A percentile compares a stretch with the other conserved stretches of the same genome.
These are phyloP conservation scores for Xenus cinereus DNA, from an alignment of 2,113 vertebrate species.

Conservation along the genomic window DNA sequence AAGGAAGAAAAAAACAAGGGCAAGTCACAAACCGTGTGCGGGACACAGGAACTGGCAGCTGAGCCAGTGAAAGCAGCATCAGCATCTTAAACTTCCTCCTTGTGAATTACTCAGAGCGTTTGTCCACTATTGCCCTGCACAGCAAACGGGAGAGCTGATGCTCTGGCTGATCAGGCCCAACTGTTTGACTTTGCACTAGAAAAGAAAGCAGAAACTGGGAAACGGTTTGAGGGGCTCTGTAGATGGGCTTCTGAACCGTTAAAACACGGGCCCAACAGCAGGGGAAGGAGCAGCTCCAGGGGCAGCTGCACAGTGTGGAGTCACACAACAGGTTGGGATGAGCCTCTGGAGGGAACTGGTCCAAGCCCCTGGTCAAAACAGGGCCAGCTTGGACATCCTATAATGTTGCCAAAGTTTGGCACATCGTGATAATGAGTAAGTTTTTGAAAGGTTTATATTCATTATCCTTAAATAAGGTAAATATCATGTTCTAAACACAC, in stretches of 20 bases:
- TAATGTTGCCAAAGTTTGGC: background rate
- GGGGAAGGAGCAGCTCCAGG: background rate
- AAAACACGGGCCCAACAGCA: accelerated
- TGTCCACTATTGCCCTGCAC: background rate
- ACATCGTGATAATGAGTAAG: background rate
- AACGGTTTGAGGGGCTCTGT: background rate
- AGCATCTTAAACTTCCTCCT: background rate
- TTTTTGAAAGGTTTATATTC: background rate
- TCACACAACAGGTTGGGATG: background rate
- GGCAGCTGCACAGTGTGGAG: background rate
- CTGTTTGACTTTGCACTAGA: background rate
- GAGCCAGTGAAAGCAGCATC: background rate
- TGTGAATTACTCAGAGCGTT: background rate
- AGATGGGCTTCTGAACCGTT: background rate
- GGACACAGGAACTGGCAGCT: background rate
- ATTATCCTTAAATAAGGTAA: background rate
- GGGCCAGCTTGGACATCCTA: background rate
- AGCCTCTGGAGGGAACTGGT: too few species aligned
- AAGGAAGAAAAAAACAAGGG: background rate
- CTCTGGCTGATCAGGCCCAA: background rate
- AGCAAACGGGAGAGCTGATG: background rate
- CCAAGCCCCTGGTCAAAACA: background rate
- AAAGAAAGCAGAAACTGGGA: background rate
- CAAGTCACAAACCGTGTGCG: background rate
- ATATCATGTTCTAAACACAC: background rate